Conservation (phyloP, 1,140 invertebrate species). For the Trypoxylus dichotomus region DNA sequence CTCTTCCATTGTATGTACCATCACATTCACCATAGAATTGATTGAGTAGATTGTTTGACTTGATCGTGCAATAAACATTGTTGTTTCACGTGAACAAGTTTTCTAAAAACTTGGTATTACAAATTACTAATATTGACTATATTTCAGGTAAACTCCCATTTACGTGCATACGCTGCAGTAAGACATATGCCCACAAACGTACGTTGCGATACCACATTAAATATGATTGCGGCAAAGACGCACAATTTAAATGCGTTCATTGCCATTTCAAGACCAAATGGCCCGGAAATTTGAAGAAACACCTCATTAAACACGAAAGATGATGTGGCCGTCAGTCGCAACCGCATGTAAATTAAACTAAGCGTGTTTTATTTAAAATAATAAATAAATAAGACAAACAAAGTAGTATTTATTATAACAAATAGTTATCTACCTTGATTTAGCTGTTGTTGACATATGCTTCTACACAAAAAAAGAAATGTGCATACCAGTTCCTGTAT, state of each 20-base stretch:
- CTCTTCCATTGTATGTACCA: too few relatives aligned
- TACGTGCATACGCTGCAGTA: too few relatives aligned
- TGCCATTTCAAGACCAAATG: constrained; percentile 16
- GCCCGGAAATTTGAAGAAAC: constrained; percentile 30
- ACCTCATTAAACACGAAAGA: constrained; percentile 44
- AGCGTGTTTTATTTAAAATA: too few relatives aligned
- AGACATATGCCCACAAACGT: background rate
- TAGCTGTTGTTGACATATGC: too few relatives aligned
- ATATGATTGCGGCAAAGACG: background rate
- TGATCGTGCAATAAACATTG: too few relatives aligned
- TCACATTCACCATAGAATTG: too few relatives aligned
- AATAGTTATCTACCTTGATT: background rate
- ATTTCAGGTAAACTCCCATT: background rate
- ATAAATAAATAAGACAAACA: background rate
- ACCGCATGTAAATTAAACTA: too few relatives aligned
- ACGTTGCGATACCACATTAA: background rate
- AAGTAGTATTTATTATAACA: background rate
- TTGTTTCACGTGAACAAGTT: too few relatives aligned
- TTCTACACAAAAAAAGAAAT: background rate
- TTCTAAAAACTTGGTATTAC: too few relatives aligned
- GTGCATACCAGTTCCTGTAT: background rate
- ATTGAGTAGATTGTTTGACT: too few relatives aligned
- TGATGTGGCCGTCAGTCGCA: background rate
- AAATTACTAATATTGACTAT: background rate
- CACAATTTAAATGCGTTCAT: background rate